A percentile compares a stretch with the other conserved stretches of the same genome.
Conservation (phyloP, 2,113 vertebrate species). For the Peucedramus taeniatus region DNA sequence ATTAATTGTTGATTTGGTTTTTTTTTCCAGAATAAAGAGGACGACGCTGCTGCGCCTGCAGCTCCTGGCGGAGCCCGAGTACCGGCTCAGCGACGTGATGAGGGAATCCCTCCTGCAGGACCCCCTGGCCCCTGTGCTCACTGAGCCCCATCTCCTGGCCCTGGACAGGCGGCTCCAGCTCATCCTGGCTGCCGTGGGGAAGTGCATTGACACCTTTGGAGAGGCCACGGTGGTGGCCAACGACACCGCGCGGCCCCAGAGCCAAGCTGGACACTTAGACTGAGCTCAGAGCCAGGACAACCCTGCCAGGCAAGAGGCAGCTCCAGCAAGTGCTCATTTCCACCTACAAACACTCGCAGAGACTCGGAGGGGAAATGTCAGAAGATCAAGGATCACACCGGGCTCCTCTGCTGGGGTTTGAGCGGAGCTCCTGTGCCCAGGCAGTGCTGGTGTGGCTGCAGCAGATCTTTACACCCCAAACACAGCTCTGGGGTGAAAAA, state of each 20-base stretch:
- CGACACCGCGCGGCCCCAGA: not conserved
- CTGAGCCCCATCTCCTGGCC: constrained; percentile 86
- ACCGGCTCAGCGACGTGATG: constrained; percentile 89
- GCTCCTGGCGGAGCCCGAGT: constrained; percentile 77
- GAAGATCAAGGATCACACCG: not conserved
- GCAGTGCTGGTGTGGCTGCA: not conserved
- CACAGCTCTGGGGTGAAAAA: not conserved
- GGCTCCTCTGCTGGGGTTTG: not conserved
- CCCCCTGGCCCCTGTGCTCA: constrained; percentile 79
- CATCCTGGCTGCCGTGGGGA: constrained; percentile 75
- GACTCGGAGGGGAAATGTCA: not conserved
- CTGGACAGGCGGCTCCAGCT: constrained; percentile 86
- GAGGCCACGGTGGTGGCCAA: constrained; percentile 76
- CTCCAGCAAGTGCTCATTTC: not conserved
- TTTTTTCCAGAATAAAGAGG: constrained; percentile 82
- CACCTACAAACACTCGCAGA: not conserved
- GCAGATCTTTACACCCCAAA: not conserved
- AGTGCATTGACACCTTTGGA: constrained; percentile 77
- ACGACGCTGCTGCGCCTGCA: constrained; percentile 82
- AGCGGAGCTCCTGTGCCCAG: not conserved
- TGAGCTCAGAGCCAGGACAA: not conserved
- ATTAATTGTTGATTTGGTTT: not conserved
- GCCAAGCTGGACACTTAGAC: not conserved
- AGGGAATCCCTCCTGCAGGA: constrained; percentile 88
- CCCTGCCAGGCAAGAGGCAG: not conserved